A percentile compares a stretch with the other conserved stretches of the same genome.
Conservation (phyloP, 2,113 vertebrate genomes). For the Scalopus aquaticus region DNA sequence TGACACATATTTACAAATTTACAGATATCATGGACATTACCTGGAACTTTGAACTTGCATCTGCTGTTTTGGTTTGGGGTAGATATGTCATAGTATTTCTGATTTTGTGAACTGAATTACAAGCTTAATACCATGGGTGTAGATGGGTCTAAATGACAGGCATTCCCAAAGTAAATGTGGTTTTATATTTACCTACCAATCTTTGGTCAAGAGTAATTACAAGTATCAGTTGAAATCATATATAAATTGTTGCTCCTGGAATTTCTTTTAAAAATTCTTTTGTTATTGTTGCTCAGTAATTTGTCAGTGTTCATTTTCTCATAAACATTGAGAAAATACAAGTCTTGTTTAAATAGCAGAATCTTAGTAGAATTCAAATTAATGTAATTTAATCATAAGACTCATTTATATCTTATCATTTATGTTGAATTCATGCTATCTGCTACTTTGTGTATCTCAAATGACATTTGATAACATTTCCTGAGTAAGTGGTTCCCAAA, state of each 20-base stretch:
- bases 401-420: not conserved
- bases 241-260: not conserved
- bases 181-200: not conserved
- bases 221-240: not conserved
- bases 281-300: not conserved
- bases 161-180: not conserved
- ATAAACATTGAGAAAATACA: not conserved
- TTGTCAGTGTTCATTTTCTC: not conserved
- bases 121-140: not conserved
- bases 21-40: not conserved
- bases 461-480: not conserved
- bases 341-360: not conserved
- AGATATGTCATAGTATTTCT: not conserved
- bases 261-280: constrained; percentile 4
- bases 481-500: not conserved
- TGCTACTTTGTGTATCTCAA: not conserved
- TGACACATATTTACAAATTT: not conserved
- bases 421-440: not conserved
- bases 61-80: not conserved
- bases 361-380: not conserved
- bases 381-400: not conserved
- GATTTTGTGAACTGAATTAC: not conserved
- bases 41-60: not conserved
- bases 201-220: not conserved
- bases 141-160: not conserved